Conservation (phyloP, 2,888 invertebrate species). For the Cancer borealis region DNA sequence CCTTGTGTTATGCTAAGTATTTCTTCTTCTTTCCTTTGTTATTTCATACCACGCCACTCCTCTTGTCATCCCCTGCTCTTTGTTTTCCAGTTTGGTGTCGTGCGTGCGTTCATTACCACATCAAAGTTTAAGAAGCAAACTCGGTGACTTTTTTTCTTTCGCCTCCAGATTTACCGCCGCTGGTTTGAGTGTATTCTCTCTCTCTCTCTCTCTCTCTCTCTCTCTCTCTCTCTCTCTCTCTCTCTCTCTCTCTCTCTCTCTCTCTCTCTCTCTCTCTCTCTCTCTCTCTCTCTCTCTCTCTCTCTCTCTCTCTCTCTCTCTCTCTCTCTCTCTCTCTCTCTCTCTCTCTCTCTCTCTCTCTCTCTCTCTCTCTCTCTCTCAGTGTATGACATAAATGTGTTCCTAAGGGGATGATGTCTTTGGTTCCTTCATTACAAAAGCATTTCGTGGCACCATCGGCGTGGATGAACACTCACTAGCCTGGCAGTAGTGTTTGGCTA, state of each 20-base stretch:
- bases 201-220: background rate
- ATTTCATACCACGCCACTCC: background rate
- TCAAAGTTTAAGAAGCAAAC: background rate
- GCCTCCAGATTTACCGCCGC: background rate
- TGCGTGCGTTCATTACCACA: too few relatives aligned
- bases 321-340: background rate
- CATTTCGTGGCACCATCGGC: too few relatives aligned
- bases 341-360: background rate
- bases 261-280: constrained; percentile 7
- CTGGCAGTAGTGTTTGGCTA: background rate
- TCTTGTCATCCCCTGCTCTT: too few relatives aligned
- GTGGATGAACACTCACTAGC: too few relatives aligned
- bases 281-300: background rate
- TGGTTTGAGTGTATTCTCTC: background rate
- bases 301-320: background rate
- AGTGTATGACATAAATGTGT: too few relatives aligned
- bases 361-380: constrained; percentile 7
- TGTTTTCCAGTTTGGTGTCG: too few relatives aligned
- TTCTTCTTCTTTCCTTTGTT: background rate
- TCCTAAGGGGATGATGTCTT: too few relatives aligned
- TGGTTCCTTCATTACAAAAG: too few relatives aligned
- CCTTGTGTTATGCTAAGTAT: background rate
- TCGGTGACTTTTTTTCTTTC: background rate
- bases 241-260: constrained; percentile 24
- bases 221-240: constrained; percentile 9